Conservation (phyloP, 2,888 invertebrate species). For the Himalopsyche anomala region DNA sequence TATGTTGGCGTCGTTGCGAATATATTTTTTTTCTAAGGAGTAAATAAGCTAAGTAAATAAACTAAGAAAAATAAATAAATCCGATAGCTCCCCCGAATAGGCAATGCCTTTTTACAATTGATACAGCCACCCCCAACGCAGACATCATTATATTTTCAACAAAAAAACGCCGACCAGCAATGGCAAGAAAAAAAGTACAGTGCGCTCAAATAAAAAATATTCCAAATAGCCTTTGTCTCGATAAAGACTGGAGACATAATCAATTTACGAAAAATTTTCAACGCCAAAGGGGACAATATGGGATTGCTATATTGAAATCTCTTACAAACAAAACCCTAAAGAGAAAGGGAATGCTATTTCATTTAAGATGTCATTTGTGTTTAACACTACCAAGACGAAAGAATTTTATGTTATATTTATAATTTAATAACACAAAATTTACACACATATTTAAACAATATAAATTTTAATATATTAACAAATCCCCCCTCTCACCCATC, state of each 20-base stretch:
- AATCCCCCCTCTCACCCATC: too few relatives aligned
- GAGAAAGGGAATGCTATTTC: not conserved
- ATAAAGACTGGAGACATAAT: not conserved
- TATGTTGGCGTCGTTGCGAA: too few relatives aligned
- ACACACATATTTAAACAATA: too few relatives aligned
- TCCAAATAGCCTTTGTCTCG: not conserved
- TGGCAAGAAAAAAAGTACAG: not conserved
- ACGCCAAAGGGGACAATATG: not conserved
- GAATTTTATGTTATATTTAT: too few relatives aligned
- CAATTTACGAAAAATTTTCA: slow-evolving; percentile 12
- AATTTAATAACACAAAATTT: too few relatives aligned
- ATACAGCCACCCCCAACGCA: not conserved
- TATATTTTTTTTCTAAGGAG: too few relatives aligned
- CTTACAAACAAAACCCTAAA: slow-evolving; percentile 23
- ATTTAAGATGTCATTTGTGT: not conserved
- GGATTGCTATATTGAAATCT: slow-evolving; percentile 5
- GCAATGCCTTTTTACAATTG: too few relatives aligned
- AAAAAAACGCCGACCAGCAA: too few relatives aligned
- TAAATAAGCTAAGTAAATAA: too few relatives aligned
- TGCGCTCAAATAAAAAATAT: not conserved
- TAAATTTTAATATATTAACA: too few relatives aligned
- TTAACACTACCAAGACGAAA: not conserved
- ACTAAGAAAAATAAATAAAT: too few relatives aligned
- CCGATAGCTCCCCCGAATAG: too few relatives aligned
- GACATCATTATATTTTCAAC: not conserved